These are phyloP conservation scores for Serinus canaria DNA, from an alignment of 2,113 vertebrate genomes.

Conservation along the genomic window DNA sequence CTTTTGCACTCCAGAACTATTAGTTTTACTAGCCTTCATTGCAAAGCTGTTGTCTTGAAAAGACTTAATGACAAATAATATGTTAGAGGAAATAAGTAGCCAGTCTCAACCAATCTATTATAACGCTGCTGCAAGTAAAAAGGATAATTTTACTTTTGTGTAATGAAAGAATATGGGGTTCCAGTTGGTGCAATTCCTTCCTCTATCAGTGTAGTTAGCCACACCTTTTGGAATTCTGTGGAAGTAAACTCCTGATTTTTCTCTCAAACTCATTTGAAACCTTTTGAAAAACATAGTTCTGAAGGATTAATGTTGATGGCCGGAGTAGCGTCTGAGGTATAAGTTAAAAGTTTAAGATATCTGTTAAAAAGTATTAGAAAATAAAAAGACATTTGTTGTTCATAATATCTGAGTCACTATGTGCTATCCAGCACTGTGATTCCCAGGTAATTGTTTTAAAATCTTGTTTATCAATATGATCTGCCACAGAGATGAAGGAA, in stretches of 20 bases:
- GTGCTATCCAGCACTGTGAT: neutral
- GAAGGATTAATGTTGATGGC: neutral
- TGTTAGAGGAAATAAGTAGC: neutral
- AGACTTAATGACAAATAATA: neutral
- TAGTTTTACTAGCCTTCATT: neutral
- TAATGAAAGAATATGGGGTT: neutral
- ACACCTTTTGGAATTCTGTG: neutral
- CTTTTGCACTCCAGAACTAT: neutral
- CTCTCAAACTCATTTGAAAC: neutral
- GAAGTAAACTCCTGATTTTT: neutral
- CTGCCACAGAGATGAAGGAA: constrained; percentile 28
- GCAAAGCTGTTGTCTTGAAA: neutral
- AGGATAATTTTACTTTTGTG: neutral
- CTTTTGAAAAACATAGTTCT: neutral
- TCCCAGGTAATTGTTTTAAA: constrained; percentile 5
- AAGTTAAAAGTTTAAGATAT: neutral
- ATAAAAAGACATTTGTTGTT: neutral
- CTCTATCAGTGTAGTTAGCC: neutral
- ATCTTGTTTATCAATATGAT: neutral
- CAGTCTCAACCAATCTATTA: neutral
- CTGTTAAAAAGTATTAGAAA: neutral
- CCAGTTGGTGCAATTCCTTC: neutral
- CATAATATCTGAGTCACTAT: neutral
- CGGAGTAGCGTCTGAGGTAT: neutral
- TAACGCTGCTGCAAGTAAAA: neutral